A percentile compares a stretch with the other conserved stretches of the same genome.
phyloP scores from a whole-genome alignment of 2,888 invertebrate species.

The Chaetogeoica ovagalla region DNA sequence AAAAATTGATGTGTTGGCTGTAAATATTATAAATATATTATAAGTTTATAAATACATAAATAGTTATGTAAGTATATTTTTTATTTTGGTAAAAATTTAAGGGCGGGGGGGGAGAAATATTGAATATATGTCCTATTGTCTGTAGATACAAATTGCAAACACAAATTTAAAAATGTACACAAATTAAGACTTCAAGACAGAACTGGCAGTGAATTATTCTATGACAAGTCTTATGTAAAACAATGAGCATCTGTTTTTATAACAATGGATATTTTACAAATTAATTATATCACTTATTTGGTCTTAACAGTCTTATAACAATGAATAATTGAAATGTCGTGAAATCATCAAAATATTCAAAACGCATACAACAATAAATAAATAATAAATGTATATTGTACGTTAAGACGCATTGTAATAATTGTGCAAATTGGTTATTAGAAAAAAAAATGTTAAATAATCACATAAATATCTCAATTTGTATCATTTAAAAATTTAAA shows the following conservation, averaged over 20 bases:
- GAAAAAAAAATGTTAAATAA: conserved; percentile 1
- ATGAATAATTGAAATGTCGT: conserved; percentile 3
- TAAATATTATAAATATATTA: conserved; percentile 16
- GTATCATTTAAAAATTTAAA: conserved; percentile 30
- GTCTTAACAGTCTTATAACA: conserved; percentile 34
- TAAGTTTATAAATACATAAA: conserved; percentile 17
- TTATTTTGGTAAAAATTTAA: neutral
- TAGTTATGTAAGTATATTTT: conserved; percentile 2
- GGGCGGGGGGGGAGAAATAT: neutral
- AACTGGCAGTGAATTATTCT: conserved; percentile 43
- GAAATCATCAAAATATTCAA: neutral
- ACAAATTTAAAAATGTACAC: conserved; percentile 21
- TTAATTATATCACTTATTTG: conserved; percentile 13
- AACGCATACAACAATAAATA: neutral
- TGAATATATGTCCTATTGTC: neutral
- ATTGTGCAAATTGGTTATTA: conserved; percentile 8
- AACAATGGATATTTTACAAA: neutral
- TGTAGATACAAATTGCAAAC: conserved; percentile 40
- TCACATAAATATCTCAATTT: conserved; percentile 19
- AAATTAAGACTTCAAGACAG: conserved; percentile 29
- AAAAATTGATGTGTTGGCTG: neutral
- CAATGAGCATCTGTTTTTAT: conserved; percentile 16
- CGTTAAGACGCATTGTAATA: neutral
- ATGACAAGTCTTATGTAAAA: conserved; percentile 32
- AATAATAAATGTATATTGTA: neutral